Base-by-base conservation (phyloP, 2,888 invertebrate genomes). In the Tinea pellionella region DNA sequence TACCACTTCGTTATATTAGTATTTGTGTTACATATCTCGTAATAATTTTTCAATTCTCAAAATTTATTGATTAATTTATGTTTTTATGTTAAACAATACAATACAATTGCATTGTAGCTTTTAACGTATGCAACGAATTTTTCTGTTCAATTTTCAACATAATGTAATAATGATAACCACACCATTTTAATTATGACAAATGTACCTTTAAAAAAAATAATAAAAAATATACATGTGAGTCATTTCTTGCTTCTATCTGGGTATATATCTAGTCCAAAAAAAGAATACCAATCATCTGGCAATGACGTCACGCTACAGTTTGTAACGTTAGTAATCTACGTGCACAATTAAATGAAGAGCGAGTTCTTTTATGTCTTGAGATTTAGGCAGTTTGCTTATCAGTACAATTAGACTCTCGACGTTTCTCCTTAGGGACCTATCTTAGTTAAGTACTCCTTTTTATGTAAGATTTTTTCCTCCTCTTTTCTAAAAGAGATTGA, bases 11-110 rank as follows among this genome's bases (percentile, higher is more conserved):
- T 62, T 85, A 79, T 63, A 68, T 73, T 41, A 79, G 78, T 60
- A 68, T 84, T 2, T 84, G 84, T 63, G 75, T 80, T 1, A 82
- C 84, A 0, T 85, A 84, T 59, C 66, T 85, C 0, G 77, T 85
- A 32, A 84, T 85, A 53, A 71, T 79, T 18, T 75, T 83, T 65
- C 84, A 85, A 63, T 84, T 83, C 62, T 79, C 81, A 0, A 84
- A 84, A 64, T 79, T 83, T 65, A 71, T 84, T 29, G 82, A 82
- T 13, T 47, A 51, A 19, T 42, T 42, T 24, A 24, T 24, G 6
- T 6, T 3, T 24, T 24, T 24, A 24, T n/a, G n/a, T n/a, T n/a
- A n/a, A n/a, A n/a, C n/a, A n/a, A n/a, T n/a, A n/a, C n/a, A n/a
- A n/a, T n/a, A n/a, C n/a, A n/a, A n/a, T n/a, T n/a, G n/a, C n/a